Evolutionary conservation across 2,113 vertebrate species (phyloP).

Genomic region (Pollachius pollachius): DNA sequence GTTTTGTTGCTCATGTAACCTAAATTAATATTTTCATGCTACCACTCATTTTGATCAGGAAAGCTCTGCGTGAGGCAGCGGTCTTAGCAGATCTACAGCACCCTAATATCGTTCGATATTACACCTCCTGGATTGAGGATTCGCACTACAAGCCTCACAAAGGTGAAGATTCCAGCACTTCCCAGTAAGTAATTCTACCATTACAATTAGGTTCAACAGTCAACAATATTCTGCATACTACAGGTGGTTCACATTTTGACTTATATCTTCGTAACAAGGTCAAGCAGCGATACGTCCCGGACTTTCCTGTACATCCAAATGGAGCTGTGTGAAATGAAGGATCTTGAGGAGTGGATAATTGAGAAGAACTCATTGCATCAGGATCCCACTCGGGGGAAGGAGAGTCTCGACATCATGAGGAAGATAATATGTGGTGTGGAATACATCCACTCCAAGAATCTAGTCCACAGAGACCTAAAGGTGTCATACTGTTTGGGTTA

Average conservation of each 20-base stretch:
- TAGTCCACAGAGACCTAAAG: conserved; percentile 76
- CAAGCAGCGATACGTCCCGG: background rate
- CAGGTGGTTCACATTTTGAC: no score
- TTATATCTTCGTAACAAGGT: conserved; percentile 36
- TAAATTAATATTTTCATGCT: background rate
- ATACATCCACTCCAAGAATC: conserved; percentile 60
- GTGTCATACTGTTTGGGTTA: conserved; percentile 23
- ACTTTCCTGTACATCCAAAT: conserved; percentile 75
- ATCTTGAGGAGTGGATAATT: conserved; percentile 64
- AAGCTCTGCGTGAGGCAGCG: conserved; percentile 58
- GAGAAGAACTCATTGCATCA: conserved; percentile 41
- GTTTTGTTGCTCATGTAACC: no score
- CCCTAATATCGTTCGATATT: conserved; percentile 71
- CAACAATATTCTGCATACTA: no score
- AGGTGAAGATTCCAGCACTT: conserved; percentile 40
- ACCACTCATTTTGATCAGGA: conserved; percentile 39
- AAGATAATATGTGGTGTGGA: conserved; percentile 65
- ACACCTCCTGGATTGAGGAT: conserved; percentile 63
- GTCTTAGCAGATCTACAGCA: conserved; percentile 61
- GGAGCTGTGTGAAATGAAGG: conserved; percentile 69
- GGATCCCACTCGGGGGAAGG: conserved; percentile 37
- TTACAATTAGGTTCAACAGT: no score
- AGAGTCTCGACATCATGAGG: conserved; percentile 37
- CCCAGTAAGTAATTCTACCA: conserved; percentile 49
- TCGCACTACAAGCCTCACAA: conserved; percentile 30